Evolutionary conservation across 2,113 vertebrate genomes (phyloP).

Genomic region (Phainopepla nitens): DNA sequence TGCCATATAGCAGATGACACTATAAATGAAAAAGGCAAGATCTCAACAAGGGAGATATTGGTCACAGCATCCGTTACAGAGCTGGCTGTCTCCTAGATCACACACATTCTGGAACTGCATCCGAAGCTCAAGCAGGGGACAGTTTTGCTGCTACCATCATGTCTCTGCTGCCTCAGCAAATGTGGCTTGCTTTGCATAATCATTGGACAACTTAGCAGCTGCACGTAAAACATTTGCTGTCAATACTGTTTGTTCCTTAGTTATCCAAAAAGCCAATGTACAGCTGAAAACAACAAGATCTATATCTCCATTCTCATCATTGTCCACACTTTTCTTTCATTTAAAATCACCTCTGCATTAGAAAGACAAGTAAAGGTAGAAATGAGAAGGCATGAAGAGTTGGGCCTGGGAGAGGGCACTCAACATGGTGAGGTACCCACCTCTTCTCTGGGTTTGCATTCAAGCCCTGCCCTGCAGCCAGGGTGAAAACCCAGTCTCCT

Average conservation of each 20-base stretch:
- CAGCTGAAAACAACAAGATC: not conserved
- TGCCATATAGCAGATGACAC: constrained; percentile 27
- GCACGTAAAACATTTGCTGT: not conserved
- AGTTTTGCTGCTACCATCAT: not conserved
- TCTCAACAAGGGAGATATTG: constrained; percentile 11
- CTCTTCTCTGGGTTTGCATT: not conserved
- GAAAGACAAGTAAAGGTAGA: not conserved
- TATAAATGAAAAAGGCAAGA: constrained; percentile 47
- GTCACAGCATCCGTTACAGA: not conserved
- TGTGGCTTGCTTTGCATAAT: not conserved
- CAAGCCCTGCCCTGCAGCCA: not conserved
- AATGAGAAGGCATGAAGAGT: not conserved
- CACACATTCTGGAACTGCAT: not conserved
- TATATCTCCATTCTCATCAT: not conserved
- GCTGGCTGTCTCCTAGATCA: not conserved
- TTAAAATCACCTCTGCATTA: not conserved
- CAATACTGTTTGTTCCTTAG: not conserved
- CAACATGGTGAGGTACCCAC: not conserved
- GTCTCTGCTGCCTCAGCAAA: not conserved
- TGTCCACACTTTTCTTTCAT: not conserved
- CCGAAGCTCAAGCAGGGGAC: not conserved
- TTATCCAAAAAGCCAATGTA: not conserved
- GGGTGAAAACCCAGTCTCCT: not conserved
- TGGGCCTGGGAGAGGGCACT: not conserved
- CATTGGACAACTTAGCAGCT: not conserved